These are phyloP conservation scores for Salvelinus fontinalis DNA, from an alignment of 2,113 vertebrate species.

Conservation along the genomic window DNA sequence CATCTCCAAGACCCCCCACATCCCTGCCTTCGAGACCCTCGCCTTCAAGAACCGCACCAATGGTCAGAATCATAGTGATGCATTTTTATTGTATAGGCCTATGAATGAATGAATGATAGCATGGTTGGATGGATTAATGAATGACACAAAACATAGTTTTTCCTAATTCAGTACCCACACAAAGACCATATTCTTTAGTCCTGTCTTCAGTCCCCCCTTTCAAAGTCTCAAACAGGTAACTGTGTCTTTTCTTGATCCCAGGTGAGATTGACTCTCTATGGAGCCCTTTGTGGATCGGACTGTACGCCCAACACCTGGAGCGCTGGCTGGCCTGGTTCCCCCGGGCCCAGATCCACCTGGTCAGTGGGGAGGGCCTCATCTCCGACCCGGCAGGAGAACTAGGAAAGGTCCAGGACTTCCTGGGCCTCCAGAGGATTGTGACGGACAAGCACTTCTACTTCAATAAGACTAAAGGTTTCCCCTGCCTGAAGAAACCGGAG, in stretches of 20 bases:
- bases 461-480: conserved; percentile 82
- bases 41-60: conserved; percentile 76
- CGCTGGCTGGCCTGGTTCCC: conserved; percentile 79
- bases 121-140: no score
- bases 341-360: conserved; percentile 77
- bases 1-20: conserved; percentile 76
- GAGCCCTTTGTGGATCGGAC: conserved; percentile 80
- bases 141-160: no score
- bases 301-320: conserved; percentile 80
- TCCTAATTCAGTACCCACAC: no score
- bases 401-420: conserved; percentile 79
- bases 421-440: conserved; percentile 79
- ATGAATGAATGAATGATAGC: no score
- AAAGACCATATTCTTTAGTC: no score
- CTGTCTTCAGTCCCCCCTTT: no score
- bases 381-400: conserved; percentile 77
- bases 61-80: conserved; percentile 33
- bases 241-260: conserved; percentile 19
- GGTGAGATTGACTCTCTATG: conserved; percentile 75
- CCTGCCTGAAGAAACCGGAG: conserved; percentile 80
- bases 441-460: conserved; percentile 84
- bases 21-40: conserved; percentile 75
- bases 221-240: no score
- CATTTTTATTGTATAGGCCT: neutral
- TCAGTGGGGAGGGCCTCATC: conserved; percentile 77